Evolutionary conservation across 2,888 invertebrate species (phyloP).

Genomic region (Drosophila crucigera): DNA sequence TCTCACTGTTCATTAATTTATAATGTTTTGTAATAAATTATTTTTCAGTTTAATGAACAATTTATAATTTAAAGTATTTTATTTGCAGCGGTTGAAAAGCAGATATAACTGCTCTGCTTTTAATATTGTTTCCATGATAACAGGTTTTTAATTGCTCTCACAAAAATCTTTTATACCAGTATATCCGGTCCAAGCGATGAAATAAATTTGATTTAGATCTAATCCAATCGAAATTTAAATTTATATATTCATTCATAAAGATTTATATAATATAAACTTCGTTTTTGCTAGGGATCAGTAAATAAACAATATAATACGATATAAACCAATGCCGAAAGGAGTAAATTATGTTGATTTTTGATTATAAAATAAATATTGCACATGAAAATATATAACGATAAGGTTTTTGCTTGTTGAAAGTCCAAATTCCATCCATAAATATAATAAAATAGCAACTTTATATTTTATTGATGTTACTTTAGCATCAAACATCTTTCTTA

Average conservation of each 20-base stretch:
- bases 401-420: not conserved
- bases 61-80: slow-evolving; percentile 11
- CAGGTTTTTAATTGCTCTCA: not conserved
- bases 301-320: no score
- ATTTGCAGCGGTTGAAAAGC: not conserved
- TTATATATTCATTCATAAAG: not conserved
- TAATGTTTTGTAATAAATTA: slow-evolving; percentile 77
- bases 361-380: not conserved
- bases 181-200: not conserved
- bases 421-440: not conserved
- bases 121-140: not conserved
- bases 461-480: not conserved
- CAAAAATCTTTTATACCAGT: not conserved
- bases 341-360: no score
- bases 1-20: slow-evolving; percentile 73
- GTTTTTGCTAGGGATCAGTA: no score
- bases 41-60: slow-evolving; percentile 56
- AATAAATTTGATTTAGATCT: not conserved
- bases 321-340: no score
- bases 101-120: not conserved
- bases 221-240: not conserved
- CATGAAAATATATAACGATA: not conserved
- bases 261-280: no score
- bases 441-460: not conserved
- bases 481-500: no score